These are phyloP conservation scores for Dipodomys spectabilis DNA, from an alignment of 2,113 vertebrate species.

Conservation along the genomic window DNA sequence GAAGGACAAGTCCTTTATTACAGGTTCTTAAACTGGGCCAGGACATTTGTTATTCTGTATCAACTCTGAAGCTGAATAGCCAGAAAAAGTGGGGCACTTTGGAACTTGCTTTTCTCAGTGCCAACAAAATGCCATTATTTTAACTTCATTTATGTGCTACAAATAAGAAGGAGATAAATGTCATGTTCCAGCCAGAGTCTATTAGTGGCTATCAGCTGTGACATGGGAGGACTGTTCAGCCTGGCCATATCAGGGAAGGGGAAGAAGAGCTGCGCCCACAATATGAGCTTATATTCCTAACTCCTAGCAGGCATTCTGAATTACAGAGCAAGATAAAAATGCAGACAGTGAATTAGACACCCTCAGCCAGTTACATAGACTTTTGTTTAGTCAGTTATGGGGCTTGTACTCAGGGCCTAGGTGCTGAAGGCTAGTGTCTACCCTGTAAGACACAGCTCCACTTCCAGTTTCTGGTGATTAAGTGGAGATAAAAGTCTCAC, in stretches of 20 bases:
- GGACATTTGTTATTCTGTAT: slow-evolving; percentile 57
- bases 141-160: slow-evolving; percentile 73
- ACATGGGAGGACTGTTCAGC: slow-evolving; percentile 35
- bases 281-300: neutral
- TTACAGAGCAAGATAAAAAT: neutral
- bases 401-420: no score
- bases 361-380: neutral
- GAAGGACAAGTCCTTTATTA: neutral
- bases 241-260: neutral
- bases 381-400: neutral
- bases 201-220: slow-evolving; percentile 66
- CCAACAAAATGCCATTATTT: slow-evolving; percentile 75
- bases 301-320: slow-evolving; percentile 31
- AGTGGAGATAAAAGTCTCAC: no score
- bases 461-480: no score
- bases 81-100: slow-evolving; percentile 73
- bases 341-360: neutral
- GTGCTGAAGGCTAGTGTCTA: no score
- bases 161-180: slow-evolving; percentile 78
- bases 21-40: slow-evolving; percentile 51
- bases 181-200: slow-evolving; percentile 67
- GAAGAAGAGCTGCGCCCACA: neutral
- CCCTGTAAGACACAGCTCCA: no score
- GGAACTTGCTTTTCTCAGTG: slow-evolving; percentile 54
- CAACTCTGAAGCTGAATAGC: slow-evolving; percentile 54